Evolutionary conservation across 2,888 invertebrate species (phyloP), one percentile per base, ranked within the genome.

Genomic region (Auanema freiburgensis): DNA sequence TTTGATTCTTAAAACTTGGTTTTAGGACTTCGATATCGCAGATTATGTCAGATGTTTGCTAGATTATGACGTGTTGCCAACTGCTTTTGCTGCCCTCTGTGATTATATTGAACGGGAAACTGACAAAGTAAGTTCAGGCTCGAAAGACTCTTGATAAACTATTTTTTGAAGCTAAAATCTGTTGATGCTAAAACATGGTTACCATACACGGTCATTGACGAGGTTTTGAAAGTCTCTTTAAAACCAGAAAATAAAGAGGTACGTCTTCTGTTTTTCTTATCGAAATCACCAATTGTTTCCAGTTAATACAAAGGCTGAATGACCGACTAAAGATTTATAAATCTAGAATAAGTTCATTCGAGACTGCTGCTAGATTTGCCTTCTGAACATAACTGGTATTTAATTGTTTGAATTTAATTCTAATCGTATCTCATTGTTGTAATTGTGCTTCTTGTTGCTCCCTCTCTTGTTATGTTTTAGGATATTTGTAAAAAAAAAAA

Each of bases 21-120:
- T 74, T 12, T 56, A 79, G 79, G 63, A 67, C 2, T 63, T 69
- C 21, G 70, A 79, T 55, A 57, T 70, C 23, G 68, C 67, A 49
- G 77, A 79, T 57, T 76, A 72, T 57, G 43, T 77, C 25, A 56
- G 74, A 49, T 63, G 69, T 53, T 62, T 78, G 23, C 60, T 78
- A 23, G 79, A 79, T 42, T 79, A 59, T 51, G 72, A 72, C 46
- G 65, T 59, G 23, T 65, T 76, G 16, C 25, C 53, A 0, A 44
- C 54, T n/a, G 79, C 76, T 43, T 63, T 78, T 43, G 52, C 51
- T n/a, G 21, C 57, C 21, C 46, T 69, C 3, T 42, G 57, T 12
- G 61, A 68, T 8, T 21, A 61, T 42, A 60, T 72, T 23, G 61
- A 72, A 40, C 46, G 57, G n/a, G 73, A 70, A 41, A 61, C 59